Conservation (phyloP, 2,888 invertebrate species). For the Trisateles emortualis region DNA sequence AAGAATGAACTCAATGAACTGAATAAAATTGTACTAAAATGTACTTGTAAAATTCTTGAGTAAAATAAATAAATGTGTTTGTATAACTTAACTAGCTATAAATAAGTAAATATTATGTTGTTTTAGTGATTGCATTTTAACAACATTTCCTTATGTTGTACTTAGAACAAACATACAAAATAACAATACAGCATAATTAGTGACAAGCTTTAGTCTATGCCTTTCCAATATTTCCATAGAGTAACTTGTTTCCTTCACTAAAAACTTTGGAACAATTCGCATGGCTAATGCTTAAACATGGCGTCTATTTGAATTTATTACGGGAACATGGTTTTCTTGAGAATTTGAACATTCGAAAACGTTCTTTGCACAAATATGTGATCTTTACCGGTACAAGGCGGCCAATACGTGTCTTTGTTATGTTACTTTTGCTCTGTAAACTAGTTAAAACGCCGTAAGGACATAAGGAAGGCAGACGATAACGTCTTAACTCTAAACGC, state of each 20-base stretch:
- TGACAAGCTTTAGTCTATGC: conserved; percentile 16
- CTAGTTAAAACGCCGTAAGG: conserved; percentile 10
- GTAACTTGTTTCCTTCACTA: conserved; percentile 17
- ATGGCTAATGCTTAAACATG: conserved; percentile 30
- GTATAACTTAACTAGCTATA: conserved; percentile 3
- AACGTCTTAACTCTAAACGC: background rate
- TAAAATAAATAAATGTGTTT: background rate
- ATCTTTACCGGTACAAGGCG: conserved; percentile 1
- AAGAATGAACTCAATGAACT: no score
- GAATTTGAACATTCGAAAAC: conserved; percentile 13
- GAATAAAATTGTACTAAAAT: background rate
- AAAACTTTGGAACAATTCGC: conserved; percentile 21
- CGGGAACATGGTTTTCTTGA: conserved; percentile 31
- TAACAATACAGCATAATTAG: conserved; percentile 31
- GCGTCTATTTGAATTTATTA: conserved; percentile 43
- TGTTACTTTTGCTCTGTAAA: conserved; percentile 1
- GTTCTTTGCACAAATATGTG: conserved; percentile 4
- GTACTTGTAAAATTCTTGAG: background rate
- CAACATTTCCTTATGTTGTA: conserved; percentile 4
- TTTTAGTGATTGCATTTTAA: background rate
- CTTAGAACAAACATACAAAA: conserved; percentile 7
- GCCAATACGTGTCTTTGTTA: background rate
- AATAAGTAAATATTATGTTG: background rate
- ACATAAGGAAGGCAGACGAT: conserved; percentile 2
- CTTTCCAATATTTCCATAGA: conserved; percentile 35